Evolutionary conservation across 2,113 vertebrate genomes (phyloP).

Genomic region (Nicator chloris): DNA sequence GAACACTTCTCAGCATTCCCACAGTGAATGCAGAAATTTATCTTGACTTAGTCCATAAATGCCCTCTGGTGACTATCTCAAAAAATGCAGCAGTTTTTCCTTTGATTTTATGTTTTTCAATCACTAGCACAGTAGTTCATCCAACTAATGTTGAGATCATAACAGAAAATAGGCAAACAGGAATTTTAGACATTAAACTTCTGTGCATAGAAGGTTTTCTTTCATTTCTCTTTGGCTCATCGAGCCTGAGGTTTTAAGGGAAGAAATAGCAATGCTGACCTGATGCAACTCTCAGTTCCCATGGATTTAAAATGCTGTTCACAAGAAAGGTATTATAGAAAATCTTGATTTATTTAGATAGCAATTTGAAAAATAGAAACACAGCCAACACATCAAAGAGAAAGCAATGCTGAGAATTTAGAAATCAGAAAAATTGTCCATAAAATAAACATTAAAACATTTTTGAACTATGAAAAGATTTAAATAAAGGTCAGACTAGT

Average conservation of each 20-base stretch:
- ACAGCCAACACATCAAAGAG: background rate
- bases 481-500: background rate
- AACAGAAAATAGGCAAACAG: background rate
- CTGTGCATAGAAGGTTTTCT: background rate
- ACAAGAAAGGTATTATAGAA: background rate
- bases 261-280: background rate
- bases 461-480: background rate
- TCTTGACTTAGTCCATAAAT: constrained; percentile 77
- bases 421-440: background rate
- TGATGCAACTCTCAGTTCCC: background rate
- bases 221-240: background rate
- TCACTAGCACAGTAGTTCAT: background rate
- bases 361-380: background rate
- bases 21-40: constrained; percentile 41
- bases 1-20: constrained; percentile 36
- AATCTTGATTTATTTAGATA: background rate
- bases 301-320: background rate
- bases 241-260: background rate
- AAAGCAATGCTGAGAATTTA: background rate
- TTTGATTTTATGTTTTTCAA: background rate
- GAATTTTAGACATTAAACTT: background rate
- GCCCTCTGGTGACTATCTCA: constrained; percentile 79
- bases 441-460: background rate
- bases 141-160: background rate
- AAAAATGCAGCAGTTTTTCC: constrained; percentile 67